Evolutionary conservation across 2,888 invertebrate species (phyloP).

Genomic region (Nebria brevicollis): DNA sequence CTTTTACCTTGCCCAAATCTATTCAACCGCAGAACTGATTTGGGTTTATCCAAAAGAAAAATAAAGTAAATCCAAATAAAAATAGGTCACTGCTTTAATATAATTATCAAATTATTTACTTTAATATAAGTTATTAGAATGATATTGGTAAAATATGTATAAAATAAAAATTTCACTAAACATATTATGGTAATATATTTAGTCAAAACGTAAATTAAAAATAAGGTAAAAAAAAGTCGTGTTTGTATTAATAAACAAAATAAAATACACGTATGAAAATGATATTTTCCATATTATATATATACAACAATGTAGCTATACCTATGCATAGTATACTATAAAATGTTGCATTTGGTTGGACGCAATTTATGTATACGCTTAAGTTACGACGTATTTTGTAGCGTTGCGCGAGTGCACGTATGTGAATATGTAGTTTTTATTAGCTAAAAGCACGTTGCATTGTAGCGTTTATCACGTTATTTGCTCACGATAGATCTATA

Average conservation of each 20-base stretch:
- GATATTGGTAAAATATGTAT: too few relatives aligned
- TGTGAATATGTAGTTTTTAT: slow-evolving; percentile 16
- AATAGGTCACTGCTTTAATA: background rate
- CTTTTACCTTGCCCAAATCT: background rate
- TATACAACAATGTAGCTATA: background rate
- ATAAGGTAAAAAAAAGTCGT: background rate
- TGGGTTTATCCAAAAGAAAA: background rate
- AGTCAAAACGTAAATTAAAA: background rate
- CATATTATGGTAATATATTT: background rate
- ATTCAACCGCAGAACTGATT: background rate
- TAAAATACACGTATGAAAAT: background rate
- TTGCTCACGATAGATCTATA: slow-evolving; percentile 36
- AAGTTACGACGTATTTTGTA: background rate
- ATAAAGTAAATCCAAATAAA: background rate
- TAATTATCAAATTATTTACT: background rate
- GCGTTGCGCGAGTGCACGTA: background rate
- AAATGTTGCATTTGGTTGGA: background rate
- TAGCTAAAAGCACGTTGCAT: slow-evolving; percentile 6
- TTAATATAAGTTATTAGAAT: too few relatives aligned
- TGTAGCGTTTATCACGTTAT: slow-evolving; percentile 29
- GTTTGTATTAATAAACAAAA: background rate
- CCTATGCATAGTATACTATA: background rate
- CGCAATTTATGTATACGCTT: background rate
- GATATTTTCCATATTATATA: background rate
- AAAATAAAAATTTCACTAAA: too few relatives aligned